Evolutionary conservation across 2,888 invertebrate genomes (phyloP), one percentile per base, ranked within the genome.

Genomic region (Ceramica pisi): DNA sequence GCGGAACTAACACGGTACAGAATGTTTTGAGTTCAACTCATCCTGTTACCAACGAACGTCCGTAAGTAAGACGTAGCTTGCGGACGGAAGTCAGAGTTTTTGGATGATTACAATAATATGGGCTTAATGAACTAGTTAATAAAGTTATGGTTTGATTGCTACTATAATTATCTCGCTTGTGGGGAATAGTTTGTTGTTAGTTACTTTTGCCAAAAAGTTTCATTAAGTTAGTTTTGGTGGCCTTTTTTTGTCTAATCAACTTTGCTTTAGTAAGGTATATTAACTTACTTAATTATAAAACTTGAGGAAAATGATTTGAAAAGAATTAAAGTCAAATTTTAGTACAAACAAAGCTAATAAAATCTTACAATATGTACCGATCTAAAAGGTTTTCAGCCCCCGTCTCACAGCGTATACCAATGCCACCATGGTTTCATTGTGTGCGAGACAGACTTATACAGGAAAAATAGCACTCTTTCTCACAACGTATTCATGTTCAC

Each of bases 1-100:
- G 80, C 67, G 31, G 35, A 74, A 74, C 9, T 55, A 80, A 60
- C 48, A 44, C 48, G 12, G 16, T 8, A 21, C 38, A 23, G 41
- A 50, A 61, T 62, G 62, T 23, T 61, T 53, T 44, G 62, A 62
- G 44, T 55, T 60, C 16, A 50, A 46, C 26, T 63, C n/a, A 19
- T 57, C 19, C 14, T 12, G 16, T 48, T 48, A 26, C 51, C 35
- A 44, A 50, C 6, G 31, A 61, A 31, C 19, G 12, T 60, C 16
- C 9, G 44, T n/a, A 44, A 66, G 35, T 59, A n/a, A 57, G 50
- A n/a, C 10, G 19, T 31, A 50, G 48, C 16, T 77, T 51, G n/a
- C 9, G 23, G 44, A 31, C 0, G 23, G n/a, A 67, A 48, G 16
- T 46, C 0, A 1, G 23, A 26, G 21, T 8, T 77, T 48, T 55